Percentiles rank a stretch among this genome's conserved stretches.
These are phyloP conservation scores for Papilio machaon DNA, from an alignment of 1,140 invertebrate species.

Conservation along the genomic window DNA sequence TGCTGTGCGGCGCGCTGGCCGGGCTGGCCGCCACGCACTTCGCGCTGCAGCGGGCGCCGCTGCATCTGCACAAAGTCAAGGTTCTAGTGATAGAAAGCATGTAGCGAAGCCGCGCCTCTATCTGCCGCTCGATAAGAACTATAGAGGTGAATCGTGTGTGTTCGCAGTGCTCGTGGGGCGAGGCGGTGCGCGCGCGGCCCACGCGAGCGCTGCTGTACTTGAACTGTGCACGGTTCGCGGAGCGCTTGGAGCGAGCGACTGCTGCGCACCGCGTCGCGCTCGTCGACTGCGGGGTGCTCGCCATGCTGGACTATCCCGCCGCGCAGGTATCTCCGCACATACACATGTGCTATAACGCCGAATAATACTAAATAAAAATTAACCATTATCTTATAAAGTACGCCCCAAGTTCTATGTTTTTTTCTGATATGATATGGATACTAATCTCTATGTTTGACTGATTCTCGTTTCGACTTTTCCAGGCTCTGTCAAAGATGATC, in stretches of 20 bases:
- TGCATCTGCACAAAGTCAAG: slow-evolving; percentile 84
- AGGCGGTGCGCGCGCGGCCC: slow-evolving; percentile 47
- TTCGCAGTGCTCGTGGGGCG: slow-evolving; percentile 31
- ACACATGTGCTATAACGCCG: too few relatives aligned
- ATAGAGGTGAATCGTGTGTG: neutral
- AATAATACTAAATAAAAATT: too few relatives aligned
- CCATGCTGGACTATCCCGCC: slow-evolving; percentile 67
- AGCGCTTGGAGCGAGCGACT: slow-evolving; percentile 50
- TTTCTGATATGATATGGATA: too few relatives aligned
- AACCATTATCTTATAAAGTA: too few relatives aligned
- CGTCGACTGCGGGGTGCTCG: slow-evolving; percentile 61
- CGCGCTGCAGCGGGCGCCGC: slow-evolving; percentile 88
- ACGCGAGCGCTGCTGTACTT: slow-evolving; percentile 55
- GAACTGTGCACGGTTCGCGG: slow-evolving; percentile 53
- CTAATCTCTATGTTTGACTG: too few relatives aligned
- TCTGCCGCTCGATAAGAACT: too few relatives aligned
- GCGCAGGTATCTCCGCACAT: slow-evolving; percentile 51
- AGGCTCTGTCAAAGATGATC: slow-evolving; percentile 79
- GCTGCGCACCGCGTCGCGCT: slow-evolving; percentile 52
- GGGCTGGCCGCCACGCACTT: slow-evolving; percentile 92
- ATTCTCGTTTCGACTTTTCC: slow-evolving; percentile 24
- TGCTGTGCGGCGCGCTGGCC: slow-evolving; percentile 91
- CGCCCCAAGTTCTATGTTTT: too few relatives aligned
- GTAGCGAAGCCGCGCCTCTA: too few relatives aligned
- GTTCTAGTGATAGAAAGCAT: slow-evolving; percentile 64